Evolutionary conservation across 2,797 vertebrate genomes (phyloP).

Genomic region (Xiphorhynchus erythropygius): DNA sequence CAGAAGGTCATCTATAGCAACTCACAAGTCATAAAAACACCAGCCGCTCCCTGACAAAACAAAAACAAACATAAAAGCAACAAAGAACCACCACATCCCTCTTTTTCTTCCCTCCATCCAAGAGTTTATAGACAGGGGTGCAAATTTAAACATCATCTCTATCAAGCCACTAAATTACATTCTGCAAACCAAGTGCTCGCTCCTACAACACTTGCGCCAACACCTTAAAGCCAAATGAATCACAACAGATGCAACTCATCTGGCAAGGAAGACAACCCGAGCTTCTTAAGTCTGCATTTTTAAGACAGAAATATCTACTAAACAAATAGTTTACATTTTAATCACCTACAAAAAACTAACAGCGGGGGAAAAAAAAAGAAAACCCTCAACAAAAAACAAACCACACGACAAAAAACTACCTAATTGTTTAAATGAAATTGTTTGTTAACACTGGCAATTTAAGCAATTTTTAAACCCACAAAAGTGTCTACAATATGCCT

Average conservation of each 20-base stretch:
- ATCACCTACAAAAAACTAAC: background rate
- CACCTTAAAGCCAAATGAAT: background rate
- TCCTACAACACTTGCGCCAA: background rate
- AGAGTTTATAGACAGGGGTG: background rate
- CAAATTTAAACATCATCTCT: background rate
- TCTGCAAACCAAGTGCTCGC: background rate
- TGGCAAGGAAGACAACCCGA: background rate
- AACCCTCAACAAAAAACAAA: background rate
- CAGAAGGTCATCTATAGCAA: background rate
- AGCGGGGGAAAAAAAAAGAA: background rate
- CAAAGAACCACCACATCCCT: background rate
- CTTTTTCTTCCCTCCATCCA: background rate
- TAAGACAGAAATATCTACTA: background rate
- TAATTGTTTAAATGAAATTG: background rate
- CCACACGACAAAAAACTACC: background rate
- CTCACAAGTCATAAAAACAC: background rate
- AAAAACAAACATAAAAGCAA: background rate
- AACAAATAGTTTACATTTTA: background rate
- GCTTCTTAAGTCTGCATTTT: background rate
- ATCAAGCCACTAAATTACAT: background rate
- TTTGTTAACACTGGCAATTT: background rate
- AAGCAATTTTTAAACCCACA: background rate
- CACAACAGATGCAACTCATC: background rate
- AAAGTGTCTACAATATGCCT: background rate
- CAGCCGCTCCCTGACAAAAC: background rate